These are phyloP conservation scores for Vulpes vulpes DNA, from an alignment of 2,113 vertebrate species.

Conservation along the genomic window DNA sequence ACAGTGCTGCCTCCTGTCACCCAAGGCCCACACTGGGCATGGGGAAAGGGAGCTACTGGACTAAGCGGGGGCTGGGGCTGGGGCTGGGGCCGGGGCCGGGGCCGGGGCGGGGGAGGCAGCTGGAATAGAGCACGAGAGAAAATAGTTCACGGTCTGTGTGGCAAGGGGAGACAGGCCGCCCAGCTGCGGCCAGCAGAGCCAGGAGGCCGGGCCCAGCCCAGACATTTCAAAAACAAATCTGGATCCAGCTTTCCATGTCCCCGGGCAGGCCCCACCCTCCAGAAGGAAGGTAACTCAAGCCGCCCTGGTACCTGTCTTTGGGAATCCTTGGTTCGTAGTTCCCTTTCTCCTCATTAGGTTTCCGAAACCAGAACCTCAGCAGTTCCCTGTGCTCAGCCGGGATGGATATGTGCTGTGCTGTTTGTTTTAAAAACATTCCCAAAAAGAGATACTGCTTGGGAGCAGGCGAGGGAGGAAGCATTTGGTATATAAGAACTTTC, in stretches of 20 bases:
- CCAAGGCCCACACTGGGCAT: rapidly evolving
- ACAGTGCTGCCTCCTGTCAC: rapidly evolving
- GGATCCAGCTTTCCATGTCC: constrained; percentile 71
- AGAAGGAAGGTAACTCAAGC: neutral
- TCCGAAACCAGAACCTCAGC: neutral
- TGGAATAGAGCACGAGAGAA: neutral
- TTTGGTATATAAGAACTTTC: neutral
- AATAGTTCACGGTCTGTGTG: constrained; percentile 50
- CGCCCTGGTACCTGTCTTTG: neutral
- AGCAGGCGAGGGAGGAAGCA: rapidly evolving
- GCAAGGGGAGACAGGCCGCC: constrained; percentile 53
- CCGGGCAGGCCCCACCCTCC: constrained; percentile 23
- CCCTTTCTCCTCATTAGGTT: constrained; percentile 47
- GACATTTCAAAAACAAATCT: constrained; percentile 68
- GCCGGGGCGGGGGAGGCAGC: neutral
- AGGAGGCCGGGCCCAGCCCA: constrained; percentile 56
- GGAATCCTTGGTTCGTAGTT: neutral
- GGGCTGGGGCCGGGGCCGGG: too few species aligned
- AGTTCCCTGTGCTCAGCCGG: neutral
- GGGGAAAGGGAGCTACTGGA: rapidly evolving
- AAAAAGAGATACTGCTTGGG: neutral
- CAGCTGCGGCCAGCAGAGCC: neutral
- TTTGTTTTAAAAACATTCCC: neutral
- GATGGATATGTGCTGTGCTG: neutral
- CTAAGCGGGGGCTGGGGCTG: too few species aligned